Conservation (phyloP, 2,113 vertebrate species). For the Thunnus maccoyii region DNA sequence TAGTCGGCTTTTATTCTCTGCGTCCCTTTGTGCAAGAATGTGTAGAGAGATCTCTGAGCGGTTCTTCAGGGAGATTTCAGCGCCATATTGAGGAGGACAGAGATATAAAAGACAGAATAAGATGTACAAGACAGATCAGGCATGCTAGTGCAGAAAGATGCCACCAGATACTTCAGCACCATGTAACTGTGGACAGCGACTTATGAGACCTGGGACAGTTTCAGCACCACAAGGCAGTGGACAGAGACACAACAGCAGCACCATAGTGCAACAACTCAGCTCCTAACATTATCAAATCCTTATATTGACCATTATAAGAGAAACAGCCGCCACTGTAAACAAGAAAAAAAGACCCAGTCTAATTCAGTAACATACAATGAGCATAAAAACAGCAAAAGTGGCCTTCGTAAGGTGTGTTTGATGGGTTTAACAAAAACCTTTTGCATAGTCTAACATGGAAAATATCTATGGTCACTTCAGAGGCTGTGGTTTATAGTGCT, state of each 20-base stretch:
- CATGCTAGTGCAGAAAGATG: neutral
- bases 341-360: no score
- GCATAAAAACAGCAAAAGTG: no score
- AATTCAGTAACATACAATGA: no score
- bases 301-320: neutral
- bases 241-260: constrained; percentile 38
- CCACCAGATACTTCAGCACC: constrained; percentile 16
- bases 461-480: no score
- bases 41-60: neutral
- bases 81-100: neutral
- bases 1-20: neutral
- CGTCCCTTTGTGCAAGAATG: neutral
- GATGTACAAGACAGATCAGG: neutral
- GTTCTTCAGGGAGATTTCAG: constrained; percentile 3
- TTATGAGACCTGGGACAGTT: neutral
- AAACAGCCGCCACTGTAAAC: neutral
- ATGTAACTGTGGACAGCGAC: constrained; percentile 19
- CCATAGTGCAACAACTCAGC: no score
- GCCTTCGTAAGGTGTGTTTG: no score
- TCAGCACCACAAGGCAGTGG: constrained; percentile 50
- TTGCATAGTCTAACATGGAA: neutral
- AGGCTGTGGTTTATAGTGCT: no score
- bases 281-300: neutral
- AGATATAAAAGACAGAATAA: neutral
- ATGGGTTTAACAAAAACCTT: neutral